Base-by-base conservation (phyloP, 1,140 invertebrate genomes). In the Eupeodes corollae region DNA sequence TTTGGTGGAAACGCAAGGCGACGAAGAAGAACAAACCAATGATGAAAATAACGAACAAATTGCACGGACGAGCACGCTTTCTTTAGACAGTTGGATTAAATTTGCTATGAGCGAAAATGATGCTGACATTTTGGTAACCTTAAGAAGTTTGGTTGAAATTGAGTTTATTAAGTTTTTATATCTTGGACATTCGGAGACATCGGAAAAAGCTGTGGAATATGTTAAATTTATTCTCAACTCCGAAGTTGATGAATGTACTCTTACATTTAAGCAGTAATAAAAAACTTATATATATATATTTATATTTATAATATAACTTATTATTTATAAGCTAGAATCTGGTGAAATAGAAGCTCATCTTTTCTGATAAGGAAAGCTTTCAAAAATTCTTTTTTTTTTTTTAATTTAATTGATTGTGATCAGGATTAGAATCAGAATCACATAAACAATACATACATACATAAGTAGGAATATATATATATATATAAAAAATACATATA, bases 1-100 rank as follows among this genome's bases (percentile, higher is more conserved):
- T 44, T 14, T 34, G 19, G 9, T 52, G 13, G 44, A 34, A 11
- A 31, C 31, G 33, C 31, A 48, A 6, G 30, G 12, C 19, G 39
- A 30, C 11, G 49, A 48, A 13, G 44, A 52, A 9, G 35, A 37
- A 33, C 34, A 42, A 42, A 33, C 18, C 15, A 39, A 39, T 39
- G 47, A 41, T 44, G 42, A 43, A 30, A 30, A 13, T 9, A 16
- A 48, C 32, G 50, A 34, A 44, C 37, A 16, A 12, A 12, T 8
- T 32, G 13, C 21, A 11, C 33, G 16, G 35, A 48, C 31, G 21
- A 34, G 41, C 3, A 47, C 47, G 30, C 33, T 52, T 14, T 39
- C 44, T 16, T 31, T 52, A 14, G 51, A 52, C 47, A 47, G 44
- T 47, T 52, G 51, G 51, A 52, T 52, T 11, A 47, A 50, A 44